A percentile compares a stretch with the other conserved stretches of the same genome.
These are phyloP conservation scores for Phaethornis superciliosus DNA, from an alignment of 2,113 vertebrate species.

Conservation along the genomic window DNA sequence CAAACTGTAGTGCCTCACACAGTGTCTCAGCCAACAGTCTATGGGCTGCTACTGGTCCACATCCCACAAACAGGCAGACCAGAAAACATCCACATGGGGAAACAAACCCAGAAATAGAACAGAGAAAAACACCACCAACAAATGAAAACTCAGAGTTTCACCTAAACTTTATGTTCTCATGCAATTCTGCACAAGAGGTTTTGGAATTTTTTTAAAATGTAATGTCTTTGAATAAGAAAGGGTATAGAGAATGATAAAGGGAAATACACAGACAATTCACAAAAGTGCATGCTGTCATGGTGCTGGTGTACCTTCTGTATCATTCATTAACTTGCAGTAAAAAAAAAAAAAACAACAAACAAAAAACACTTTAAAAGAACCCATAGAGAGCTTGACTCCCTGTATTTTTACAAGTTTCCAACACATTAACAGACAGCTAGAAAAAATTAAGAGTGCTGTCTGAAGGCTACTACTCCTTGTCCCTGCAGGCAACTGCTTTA, in stretches of 20 bases:
- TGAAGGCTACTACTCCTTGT: background rate
- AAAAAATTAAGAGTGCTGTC: background rate
- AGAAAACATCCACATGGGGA: background rate
- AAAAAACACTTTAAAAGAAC: background rate
- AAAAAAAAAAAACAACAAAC: background rate
- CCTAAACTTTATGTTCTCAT: background rate
- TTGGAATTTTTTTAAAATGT: background rate
- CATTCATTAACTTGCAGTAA: background rate
- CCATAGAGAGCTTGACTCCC: background rate
- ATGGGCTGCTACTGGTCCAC: background rate
- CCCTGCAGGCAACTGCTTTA: background rate
- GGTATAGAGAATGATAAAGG: background rate
- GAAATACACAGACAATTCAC: background rate
- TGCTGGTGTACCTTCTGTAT: background rate
- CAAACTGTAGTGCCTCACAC: background rate
- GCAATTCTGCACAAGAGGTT: background rate
- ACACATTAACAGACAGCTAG: background rate
- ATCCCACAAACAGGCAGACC: background rate
- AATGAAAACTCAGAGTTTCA: background rate
- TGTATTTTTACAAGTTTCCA: background rate
- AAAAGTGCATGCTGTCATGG: background rate
- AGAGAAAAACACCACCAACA: background rate
- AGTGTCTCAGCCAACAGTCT: background rate
- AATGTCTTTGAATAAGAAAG: background rate
- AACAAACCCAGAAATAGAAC: background rate